These are phyloP conservation scores for Laterallus jamaicensis DNA, from an alignment of 2,113 vertebrate genomes.

Conservation along the genomic window DNA sequence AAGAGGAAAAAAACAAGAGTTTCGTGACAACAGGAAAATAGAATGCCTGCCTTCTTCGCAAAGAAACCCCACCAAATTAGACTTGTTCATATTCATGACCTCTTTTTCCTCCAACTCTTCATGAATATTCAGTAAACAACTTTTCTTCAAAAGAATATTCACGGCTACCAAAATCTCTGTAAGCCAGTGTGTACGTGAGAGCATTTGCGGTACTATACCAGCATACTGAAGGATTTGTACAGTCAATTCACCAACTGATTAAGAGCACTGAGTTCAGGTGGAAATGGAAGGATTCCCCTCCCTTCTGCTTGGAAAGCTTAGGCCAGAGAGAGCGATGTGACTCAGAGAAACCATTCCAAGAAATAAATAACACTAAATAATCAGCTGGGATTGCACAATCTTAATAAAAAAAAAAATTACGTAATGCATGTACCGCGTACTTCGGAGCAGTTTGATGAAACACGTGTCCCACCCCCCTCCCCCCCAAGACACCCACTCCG, in stretches of 20 bases:
- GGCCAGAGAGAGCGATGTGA: not conserved
- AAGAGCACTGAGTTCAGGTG: not conserved
- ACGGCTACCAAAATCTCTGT: not conserved
- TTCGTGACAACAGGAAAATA: not conserved
- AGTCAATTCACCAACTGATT: slow-evolving; percentile 7
- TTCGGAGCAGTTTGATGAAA: not conserved
- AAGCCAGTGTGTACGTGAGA: not conserved
- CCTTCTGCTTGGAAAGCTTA: not conserved
- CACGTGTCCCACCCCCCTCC: too few species aligned
- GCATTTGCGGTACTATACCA: not conserved
- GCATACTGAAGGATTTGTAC: slow-evolving; percentile 9
- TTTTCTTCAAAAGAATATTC: slow-evolving; percentile 39
- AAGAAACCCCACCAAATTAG: slow-evolving; percentile 3
- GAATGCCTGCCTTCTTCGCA: not conserved
- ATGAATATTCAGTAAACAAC: slow-evolving; percentile 56
- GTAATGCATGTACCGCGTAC: not conserved
- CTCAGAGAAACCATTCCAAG: not conserved
- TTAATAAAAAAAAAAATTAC: too few species aligned
- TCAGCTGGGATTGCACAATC: rapidly evolving
- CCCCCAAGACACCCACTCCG: too few species aligned
- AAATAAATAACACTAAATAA: not conserved
- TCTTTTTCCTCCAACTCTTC: slow-evolving; percentile 35
- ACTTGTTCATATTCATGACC: slow-evolving; percentile 55
- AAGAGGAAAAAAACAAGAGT: not conserved
- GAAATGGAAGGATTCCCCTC: not conserved